These are phyloP conservation scores for Zootoca vivipara DNA, from an alignment of 2,113 vertebrate species.

Conservation along the genomic window DNA sequence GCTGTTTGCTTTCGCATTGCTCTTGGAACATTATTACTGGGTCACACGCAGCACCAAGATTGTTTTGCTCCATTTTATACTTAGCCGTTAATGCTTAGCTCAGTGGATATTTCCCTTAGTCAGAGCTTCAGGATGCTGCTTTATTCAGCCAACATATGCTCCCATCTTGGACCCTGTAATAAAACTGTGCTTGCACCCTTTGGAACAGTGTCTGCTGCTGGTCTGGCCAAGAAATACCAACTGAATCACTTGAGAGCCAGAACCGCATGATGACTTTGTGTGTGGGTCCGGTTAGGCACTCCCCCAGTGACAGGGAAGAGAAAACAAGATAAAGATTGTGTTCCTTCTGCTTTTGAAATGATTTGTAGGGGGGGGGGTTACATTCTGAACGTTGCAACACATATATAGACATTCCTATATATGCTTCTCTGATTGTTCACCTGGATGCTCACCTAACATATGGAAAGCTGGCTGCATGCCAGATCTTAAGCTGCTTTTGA, in stretches of 20 bases:
- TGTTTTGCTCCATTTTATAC: background rate
- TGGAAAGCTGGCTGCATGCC: background rate
- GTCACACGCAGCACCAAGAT: fast-evolving
- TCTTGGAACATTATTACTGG: background rate
- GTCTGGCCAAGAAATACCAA: slow-evolving; percentile 53
- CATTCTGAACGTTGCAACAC: too few species aligned
- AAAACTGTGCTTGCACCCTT: background rate
- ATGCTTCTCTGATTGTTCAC: background rate
- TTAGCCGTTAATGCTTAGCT: background rate
- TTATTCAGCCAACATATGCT: slow-evolving; percentile 38
- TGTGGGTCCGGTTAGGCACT: background rate
- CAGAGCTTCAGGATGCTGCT: background rate
- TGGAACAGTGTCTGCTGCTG: slow-evolving; percentile 12
- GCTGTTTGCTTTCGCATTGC: slow-evolving; percentile 5
- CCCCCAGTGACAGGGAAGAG: slow-evolving; percentile 29
- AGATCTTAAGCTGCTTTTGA: background rate
- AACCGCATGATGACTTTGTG: slow-evolving; percentile 25
- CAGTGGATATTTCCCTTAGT: background rate
- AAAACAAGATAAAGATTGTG: slow-evolving; percentile 13
- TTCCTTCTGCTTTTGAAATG: background rate
- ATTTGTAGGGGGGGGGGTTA: too few species aligned
- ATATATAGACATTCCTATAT: background rate
- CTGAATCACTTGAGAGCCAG: slow-evolving; percentile 37
- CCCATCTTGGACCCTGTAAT: fast-evolving
- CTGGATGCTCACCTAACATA: background rate